Base-by-base conservation (phyloP, 2,888 invertebrate species). In the Sialis lutaria region DNA sequence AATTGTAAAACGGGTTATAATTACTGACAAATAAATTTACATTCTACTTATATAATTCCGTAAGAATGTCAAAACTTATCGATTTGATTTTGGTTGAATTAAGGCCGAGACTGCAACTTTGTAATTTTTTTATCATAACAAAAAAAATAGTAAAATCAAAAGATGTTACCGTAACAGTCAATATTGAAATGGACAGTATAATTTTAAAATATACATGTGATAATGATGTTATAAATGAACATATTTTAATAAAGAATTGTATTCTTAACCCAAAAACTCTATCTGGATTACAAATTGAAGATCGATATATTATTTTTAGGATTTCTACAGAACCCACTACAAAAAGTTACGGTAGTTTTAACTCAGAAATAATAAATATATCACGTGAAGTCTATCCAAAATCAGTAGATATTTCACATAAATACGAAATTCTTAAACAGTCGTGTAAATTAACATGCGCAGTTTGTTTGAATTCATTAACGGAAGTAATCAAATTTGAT, bases 81-180 rank as follows among this genome's bases (percentile, higher is more conserved):
- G 33, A 42, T 54, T 65, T 64, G 59, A 63, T 75, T 55, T 65
- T 77, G 53, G 67, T 76, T 55, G 79, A 79, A 64, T 60, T 76
- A 10, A 67, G 77, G 53, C 72, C 77, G 6, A 63, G 74, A 22
- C 55, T 79, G 53, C 67, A 74, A 48, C 74, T 74, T 50, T 77
- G 76, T 52, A 77, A 75, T 54, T 71, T 76, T 50, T 74, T 70
- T 57, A 67, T 76, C 39, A 69, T 67, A 8, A 69, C 70, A 0
- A 65, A 68, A 40, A 57, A 67, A 7, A 64, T 66, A 58, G 62
- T 68, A 46, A 64, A 58, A 39, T 67, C 64, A 51, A 62, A 67
- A 55, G 67, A 65, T 51, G 67, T 69, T 33, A 37, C 39, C 32
- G 39, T 50, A 6, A 49, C 39, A 52, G 55, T 50, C 42, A 51